Evolutionary conservation across 2,888 invertebrate species (phyloP), one percentile per base, ranked within the genome.

Genomic region (Ochropleura leucogaster): DNA sequence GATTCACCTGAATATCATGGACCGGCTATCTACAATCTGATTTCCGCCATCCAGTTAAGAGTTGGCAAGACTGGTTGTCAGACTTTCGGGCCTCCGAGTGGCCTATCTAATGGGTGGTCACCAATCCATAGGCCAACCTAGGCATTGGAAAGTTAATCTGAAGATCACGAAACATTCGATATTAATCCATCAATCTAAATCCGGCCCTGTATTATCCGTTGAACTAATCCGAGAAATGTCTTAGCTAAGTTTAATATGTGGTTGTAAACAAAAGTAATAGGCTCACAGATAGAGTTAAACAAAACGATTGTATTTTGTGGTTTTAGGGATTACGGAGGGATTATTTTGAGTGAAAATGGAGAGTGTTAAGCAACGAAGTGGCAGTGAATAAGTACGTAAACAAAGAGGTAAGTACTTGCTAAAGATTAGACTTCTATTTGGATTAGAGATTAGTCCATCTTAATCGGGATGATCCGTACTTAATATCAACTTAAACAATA

Each of bases 181-280:
- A 12, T 44, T 9, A 51, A 51, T 51, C 55, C 2, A 12, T 46
- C 6, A n/a, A 30, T 20, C n/a, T 14, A 49, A 85, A 75, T 79
- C 46, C 78, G 72, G 20, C 69, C 69, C 80, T 87, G 85, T 1
- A 20, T 79, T 72, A 77, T 74, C 30, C 67, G 60, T 68, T 65
- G 16, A 74, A 78, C 49, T 79, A 82, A 86, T 86, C 73, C 63
- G 57, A 75, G 57, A 68, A 63, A 59, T 42, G 69, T 77, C 82
- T 85, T 68, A 72, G 65, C 67, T 40, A 68, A 77, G 75, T 68
- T 84, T 79, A 82, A 75, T 81, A 79, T 74, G 77, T 72, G 77
- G 57, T 62, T 72, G 72, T 77, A 82, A 79, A 84, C 79, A 84
- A 77, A 81, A 73, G 64, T 64, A 75, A 64, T 68, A 79, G 68